Evolutionary conservation across 1,140 invertebrate genomes (phyloP).

Genomic region (Tribolium castaneum): DNA sequence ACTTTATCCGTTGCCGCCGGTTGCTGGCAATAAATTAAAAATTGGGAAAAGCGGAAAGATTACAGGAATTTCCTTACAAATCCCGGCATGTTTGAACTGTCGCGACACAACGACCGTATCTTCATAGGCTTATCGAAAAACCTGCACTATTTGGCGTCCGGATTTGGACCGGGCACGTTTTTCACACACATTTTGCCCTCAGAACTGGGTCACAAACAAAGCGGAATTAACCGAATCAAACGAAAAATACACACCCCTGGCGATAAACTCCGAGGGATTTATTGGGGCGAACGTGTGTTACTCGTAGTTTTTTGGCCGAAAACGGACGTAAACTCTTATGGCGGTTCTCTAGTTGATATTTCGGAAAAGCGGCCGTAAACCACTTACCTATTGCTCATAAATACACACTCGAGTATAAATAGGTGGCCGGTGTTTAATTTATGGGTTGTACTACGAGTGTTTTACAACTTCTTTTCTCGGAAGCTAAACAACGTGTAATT

Average conservation of each 20-base stretch:
- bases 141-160: slow-evolving; percentile 6
- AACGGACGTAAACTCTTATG: slow-evolving; percentile 4
- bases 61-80: not conserved
- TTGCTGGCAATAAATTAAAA: not conserved
- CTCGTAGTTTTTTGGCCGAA: not conserved
- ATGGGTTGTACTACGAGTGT: slow-evolving; percentile 3
- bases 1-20: not conserved
- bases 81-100: not conserved
- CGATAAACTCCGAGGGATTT: slow-evolving; percentile 5
- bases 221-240: slow-evolving; percentile 9
- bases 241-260: slow-evolving; percentile 25
- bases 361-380: not conserved
- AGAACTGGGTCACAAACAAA: slow-evolving; percentile 33
- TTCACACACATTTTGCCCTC: slow-evolving; percentile 16
- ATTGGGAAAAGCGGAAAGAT: not conserved
- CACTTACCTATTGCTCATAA: slow-evolving; percentile 23
- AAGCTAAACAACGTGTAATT: not conserved
- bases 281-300: not conserved
- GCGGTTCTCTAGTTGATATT: not conserved
- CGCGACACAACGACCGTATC: not conserved
- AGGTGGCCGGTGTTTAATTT: slow-evolving; percentile 19
- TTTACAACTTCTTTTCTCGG: slow-evolving; percentile 13
- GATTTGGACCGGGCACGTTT: slow-evolving; percentile 9
- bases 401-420: slow-evolving; percentile 16
- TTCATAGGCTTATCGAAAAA: slow-evolving; percentile 8